A percentile compares a stretch with the other conserved stretches of the same genome.
Conservation (phyloP, 2,113 vertebrate genomes). For the Bucco capensis region DNA sequence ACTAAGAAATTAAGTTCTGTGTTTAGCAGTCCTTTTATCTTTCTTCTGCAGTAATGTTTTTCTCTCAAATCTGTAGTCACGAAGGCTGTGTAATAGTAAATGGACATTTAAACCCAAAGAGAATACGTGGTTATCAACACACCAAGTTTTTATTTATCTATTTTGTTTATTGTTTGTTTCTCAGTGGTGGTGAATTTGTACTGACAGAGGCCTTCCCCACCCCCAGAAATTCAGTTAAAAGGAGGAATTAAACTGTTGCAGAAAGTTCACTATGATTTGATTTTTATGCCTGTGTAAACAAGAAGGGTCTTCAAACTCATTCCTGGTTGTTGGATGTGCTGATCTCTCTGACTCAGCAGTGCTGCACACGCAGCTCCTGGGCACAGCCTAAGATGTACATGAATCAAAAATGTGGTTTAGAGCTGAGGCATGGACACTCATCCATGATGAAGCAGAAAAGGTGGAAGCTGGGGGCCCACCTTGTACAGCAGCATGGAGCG, state of each 20-base stretch:
- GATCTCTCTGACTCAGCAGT: not conserved
- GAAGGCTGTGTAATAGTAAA: not conserved
- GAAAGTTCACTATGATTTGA: not conserved
- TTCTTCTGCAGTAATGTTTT: not conserved
- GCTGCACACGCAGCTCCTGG: not conserved
- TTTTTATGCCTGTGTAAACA: not conserved
- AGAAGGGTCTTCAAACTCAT: not conserved
- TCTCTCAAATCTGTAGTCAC: not conserved
- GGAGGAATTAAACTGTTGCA: not conserved
- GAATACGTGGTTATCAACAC: not conserved
- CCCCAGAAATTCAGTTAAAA: not conserved
- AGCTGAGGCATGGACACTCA: fast-evolving
- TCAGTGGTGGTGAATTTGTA: not conserved
- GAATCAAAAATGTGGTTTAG: not conserved
- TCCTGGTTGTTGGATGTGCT: not conserved
- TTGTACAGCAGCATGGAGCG: not conserved
- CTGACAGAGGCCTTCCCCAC: not conserved
- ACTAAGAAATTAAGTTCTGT: constrained; percentile 2
- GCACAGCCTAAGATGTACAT: not conserved
- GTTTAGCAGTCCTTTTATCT: not conserved
- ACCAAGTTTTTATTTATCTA: not conserved
- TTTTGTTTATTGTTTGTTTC: not conserved
- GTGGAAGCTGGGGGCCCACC: not conserved
- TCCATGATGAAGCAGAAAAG: not conserved
- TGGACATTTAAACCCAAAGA: not conserved